Base-by-base conservation (phyloP, 2,113 vertebrate genomes). In the Amphilophus citrinellus region DNA sequence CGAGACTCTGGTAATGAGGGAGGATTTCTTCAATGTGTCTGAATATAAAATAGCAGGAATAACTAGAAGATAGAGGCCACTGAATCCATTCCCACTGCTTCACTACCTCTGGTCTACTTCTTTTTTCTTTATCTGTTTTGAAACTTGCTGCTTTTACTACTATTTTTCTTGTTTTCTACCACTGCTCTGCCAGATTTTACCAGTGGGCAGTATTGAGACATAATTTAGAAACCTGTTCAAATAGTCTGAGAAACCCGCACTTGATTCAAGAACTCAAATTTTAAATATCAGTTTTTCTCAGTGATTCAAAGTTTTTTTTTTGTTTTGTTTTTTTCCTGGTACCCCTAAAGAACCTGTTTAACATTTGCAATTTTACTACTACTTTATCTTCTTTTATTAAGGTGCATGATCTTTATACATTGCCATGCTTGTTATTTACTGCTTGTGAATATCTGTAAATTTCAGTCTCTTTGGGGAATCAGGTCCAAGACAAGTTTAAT, bases 1-100 rank as follows among this genome's bases (percentile, higher is more conserved):
- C 42, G 1, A 53, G 44, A 42, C 39, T 22, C 17, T 14, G 10
- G 42, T 91, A 90, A 90, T 87, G 85, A 88, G 87, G 50, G 53
- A 80, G 17, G 37, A 60, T 47, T 80, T 78, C 39, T 27, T 37
- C 42, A 37, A 53, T 42, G 65, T 39, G 30, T 61, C 63, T 58
- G 78, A 58, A 68, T 47, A 24, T 42, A 50, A 78, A 62, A 77
- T 57, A 63, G 35, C 30, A 57, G 7, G 35, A 44, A 6, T 9
- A n/a, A 80, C 37, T 11, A 39, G 42, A 77, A 44, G 42, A 76
- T 14, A 56, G 47, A 73, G 47, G 68, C 24, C 32, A 56, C 27
- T 35, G 68, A 53, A 56, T 56, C 47, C 68, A 73, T 35, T 73
- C 68, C 47, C 68, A 56, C 68, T 73, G 68, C 42, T 73, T 73